A percentile compares a stretch with the other conserved stretches of the same genome.
These are phyloP conservation scores for Drosophila simulans DNA, from an alignment of 1,140 invertebrate genomes.

Conservation along the genomic window DNA sequence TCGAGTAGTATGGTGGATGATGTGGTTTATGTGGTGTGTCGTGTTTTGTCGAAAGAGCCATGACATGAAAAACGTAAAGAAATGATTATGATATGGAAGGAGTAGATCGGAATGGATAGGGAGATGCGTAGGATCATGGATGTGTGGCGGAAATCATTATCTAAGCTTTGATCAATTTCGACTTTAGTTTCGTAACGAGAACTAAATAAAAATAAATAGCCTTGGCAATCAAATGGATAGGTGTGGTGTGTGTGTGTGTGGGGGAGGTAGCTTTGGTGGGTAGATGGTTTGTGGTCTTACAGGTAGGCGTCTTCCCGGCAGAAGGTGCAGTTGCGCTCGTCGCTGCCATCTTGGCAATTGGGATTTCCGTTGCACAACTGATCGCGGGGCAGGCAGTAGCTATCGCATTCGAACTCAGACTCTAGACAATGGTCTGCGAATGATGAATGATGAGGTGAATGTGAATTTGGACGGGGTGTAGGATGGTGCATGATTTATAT, in stretches of 20 bases:
- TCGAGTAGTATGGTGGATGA: conserved; percentile 19
- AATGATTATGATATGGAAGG: conserved; percentile 30
- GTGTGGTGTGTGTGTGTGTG: background rate
- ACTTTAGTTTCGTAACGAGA: too few species aligned
- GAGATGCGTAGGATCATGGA: too few species aligned
- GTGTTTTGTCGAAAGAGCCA: conserved; percentile 31
- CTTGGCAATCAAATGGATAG: too few species aligned
- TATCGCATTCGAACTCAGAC: conserved; percentile 86
- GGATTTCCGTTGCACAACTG: conserved; percentile 91
- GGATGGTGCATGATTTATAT: conserved; percentile 1
- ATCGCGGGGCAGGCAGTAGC: conserved; percentile 89
- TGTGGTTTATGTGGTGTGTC: conserved; percentile 24
- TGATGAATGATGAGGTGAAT: conserved; percentile 26
- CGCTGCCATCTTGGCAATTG: conserved; percentile 90
- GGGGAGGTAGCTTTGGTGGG: background rate
- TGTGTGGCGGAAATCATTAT: too few species aligned
- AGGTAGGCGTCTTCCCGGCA: conserved; percentile 80
- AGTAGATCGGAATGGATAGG: background rate
- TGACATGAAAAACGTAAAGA: conserved; percentile 46
- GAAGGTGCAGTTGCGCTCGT: conserved; percentile 88
- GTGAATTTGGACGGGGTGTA: conserved; percentile 1
- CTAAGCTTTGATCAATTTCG: too few species aligned
- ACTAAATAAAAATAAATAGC: too few species aligned
- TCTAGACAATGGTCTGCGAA: conserved; percentile 78
- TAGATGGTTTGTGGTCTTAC: conserved; percentile 61